phyloP scores from a whole-genome alignment of 2,797 vertebrate species.

The Streptopelia turtur region DNA sequence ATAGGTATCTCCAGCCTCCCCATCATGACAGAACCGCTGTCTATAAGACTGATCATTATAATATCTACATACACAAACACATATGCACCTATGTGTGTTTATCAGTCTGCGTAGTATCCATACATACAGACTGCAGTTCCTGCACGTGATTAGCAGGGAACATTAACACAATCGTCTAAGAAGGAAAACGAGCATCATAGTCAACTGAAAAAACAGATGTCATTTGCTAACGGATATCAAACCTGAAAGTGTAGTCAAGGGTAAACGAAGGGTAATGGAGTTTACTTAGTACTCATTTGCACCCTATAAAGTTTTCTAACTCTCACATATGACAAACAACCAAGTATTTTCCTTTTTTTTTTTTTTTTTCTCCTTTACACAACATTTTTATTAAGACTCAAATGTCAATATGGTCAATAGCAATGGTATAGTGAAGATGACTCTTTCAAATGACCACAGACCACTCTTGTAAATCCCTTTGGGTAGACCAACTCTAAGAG shows the following conservation, averaged over 20 bases:
- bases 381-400: neutral
- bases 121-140: neutral
- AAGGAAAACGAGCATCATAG: neutral
- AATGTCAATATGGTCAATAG: neutral
- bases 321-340: neutral
- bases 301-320: neutral
- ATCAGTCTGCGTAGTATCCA: neutral
- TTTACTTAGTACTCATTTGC: neutral
- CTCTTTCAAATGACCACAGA: neutral
- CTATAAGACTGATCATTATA: neutral
- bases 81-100: neutral
- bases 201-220: neutral
- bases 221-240: slow-evolving; percentile 1
- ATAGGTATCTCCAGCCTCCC: neutral
- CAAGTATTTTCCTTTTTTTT: neutral
- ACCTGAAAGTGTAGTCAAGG: neutral
- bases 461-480: neutral
- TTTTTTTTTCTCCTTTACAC: neutral
- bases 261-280: neutral
- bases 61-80: neutral
- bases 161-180: neutral
- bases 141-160: neutral
- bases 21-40: neutral
- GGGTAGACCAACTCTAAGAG: neutral
- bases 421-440: neutral